Percentiles rank a stretch among this genome's conserved stretches.
phyloP scores from a whole-genome alignment of 1,140 invertebrate species.

The Bactericera cockerelli region DNA sequence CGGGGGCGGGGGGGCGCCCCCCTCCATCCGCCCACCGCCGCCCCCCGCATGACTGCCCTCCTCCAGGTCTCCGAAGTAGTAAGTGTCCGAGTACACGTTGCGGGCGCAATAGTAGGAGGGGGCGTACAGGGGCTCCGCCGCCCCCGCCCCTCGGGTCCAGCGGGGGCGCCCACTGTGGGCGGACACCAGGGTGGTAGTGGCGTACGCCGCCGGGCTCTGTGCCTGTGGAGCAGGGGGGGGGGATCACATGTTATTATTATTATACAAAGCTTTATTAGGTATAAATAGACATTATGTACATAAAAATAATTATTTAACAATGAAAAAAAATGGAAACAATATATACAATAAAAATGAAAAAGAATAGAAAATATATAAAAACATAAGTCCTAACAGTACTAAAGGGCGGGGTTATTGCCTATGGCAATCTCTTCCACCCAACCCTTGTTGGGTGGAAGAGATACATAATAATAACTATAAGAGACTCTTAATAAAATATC shows the following conservation, averaged over 20 bases:
- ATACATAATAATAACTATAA: too few relatives aligned
- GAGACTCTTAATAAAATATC: too few relatives aligned
- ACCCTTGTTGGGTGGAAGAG: too few relatives aligned
- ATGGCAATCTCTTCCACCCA: too few relatives aligned
- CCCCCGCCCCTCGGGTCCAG: constrained; percentile 10
- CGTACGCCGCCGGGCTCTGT: constrained; percentile 22
- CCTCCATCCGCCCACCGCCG: background rate
- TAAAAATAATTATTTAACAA: too few relatives aligned
- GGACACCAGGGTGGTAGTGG: constrained; percentile 23
- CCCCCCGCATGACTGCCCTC: background rate
- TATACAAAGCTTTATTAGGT: too few relatives aligned
- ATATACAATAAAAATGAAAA: too few relatives aligned
- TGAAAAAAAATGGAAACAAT: too few relatives aligned
- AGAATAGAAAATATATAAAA: too few relatives aligned
- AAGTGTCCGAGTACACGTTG: constrained; percentile 23
- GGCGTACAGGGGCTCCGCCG: constrained; percentile 17
- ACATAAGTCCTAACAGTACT: too few relatives aligned
- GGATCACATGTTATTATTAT: background rate
- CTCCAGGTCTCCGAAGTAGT: constrained; percentile 17
- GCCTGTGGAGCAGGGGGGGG: constrained; percentile 15
- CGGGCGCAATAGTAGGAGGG: constrained; percentile 18
- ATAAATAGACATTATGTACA: too few relatives aligned
- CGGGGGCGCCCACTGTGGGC: constrained; percentile 14
- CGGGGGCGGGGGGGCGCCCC: constrained; percentile 16
- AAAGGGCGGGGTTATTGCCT: too few relatives aligned